Conservation (phyloP, 2,797 vertebrate genomes). For the Falco biarmicus region DNA sequence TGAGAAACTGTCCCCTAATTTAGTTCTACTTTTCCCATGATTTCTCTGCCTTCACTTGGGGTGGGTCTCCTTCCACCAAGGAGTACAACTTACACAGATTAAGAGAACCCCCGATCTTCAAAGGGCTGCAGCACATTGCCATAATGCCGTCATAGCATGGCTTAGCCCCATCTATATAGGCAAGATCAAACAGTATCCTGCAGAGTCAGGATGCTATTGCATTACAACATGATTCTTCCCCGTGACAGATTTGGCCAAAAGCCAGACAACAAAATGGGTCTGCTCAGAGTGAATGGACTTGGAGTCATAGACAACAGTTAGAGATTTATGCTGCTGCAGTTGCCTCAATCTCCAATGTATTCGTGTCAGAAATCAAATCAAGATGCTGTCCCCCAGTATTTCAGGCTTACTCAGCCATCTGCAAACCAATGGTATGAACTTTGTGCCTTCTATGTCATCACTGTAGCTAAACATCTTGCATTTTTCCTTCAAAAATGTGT, state of each 20-base stretch:
- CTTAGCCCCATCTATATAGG: constrained; percentile 6
- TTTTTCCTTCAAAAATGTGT: neutral
- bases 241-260: constrained; percentile 40
- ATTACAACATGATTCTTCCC: constrained; percentile 54
- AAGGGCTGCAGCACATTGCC: constrained; percentile 2
- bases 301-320: neutral
- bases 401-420: neutral
- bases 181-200: constrained; percentile 64
- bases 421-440: neutral
- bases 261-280: constrained; percentile 34
- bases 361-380: constrained; percentile 47
- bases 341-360: neutral
- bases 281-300: constrained; percentile 5
- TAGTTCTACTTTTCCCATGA: neutral
- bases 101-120: constrained; percentile 28
- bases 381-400: neutral
- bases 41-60: neutral
- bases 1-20: neutral
- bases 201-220: constrained; percentile 49
- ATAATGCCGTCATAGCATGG: constrained; percentile 5
- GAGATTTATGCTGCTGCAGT: constrained; percentile 46
- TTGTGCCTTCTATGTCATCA: neutral
- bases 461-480: neutral
- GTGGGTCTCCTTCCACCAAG: neutral
- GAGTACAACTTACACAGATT: neutral